Base-by-base conservation (phyloP, 2,113 vertebrate species). In the Anarrhichthys ocellatus region DNA sequence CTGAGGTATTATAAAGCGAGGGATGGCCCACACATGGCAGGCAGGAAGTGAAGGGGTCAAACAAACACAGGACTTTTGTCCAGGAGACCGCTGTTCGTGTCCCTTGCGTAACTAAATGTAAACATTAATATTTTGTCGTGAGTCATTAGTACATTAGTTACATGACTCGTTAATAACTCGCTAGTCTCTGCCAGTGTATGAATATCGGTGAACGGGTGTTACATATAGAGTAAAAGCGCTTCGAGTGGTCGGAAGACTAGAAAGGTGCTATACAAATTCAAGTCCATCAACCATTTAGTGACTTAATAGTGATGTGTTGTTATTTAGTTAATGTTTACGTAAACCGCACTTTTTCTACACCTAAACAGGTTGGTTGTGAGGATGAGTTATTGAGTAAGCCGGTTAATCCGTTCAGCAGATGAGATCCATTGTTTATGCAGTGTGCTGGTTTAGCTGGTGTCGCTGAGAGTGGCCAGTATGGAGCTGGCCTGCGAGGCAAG, bases 401-500 rank as follows among this genome's bases (percentile, higher is more conserved):
- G 48, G 66, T 36, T 8, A 56, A 48, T 76, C 61, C 68, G n/a
- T 3, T 46, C 56, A 66, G 24, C 38, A 32, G 83, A 5, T 24
- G 72, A 38, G 27, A 44, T 58, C 14, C 48, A 81, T 10, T 32
- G 64, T 20, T 24, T 59, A 34, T 50, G 44, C 24, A 44, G 50
- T 20, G 24, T 2, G 65, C 48, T 38, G 56, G 32, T 72, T 84
- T 92, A 92, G 88, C 89, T 88, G 82, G 52, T 76, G 63, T 95
- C 94, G 71, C 78, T 80, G 2, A 95, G 92, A 15, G 92, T 48
- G 36, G 94, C 83, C 73, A 97, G 73, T 2, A 96, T 93, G 17
- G 92, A 93, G 52, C 77, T 77, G 9, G 97, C 96, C 91, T 96
- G 95, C 5, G 95, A 93, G 32, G 89, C 95, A 38, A 97, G 93